Percentiles rank a stretch among this genome's conserved stretches.
Conservation (phyloP, 2,113 vertebrate genomes). For the Galemys pyrenaicus region DNA sequence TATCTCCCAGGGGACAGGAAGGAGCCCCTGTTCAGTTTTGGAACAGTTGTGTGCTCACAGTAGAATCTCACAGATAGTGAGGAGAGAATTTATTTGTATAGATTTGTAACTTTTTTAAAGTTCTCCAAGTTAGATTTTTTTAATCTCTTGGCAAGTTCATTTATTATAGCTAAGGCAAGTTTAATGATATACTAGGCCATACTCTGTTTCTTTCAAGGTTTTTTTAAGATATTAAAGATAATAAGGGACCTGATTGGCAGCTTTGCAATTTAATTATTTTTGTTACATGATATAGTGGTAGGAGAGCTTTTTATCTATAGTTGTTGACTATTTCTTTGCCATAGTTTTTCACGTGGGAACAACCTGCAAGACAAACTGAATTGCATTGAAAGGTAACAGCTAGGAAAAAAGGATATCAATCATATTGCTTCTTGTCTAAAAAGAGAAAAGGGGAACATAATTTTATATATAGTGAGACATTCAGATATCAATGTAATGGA, state of each 20-base stretch:
- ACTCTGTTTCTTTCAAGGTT: not conserved
- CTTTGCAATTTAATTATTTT: not conserved
- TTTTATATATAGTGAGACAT: conserved; percentile 2
- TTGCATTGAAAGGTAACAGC: not conserved
- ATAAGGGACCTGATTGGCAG: not conserved
- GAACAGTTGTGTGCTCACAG: not conserved
- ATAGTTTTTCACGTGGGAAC: not conserved
- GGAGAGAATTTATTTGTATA: conserved; percentile 12
- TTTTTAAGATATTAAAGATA: conserved; percentile 27
- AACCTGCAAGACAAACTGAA: not conserved
- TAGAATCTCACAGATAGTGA: not conserved
- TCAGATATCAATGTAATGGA: not conserved
- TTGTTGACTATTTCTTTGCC: not conserved
- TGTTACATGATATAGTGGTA: not conserved
- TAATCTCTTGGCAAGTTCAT: conserved; percentile 15
- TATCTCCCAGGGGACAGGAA: not conserved
- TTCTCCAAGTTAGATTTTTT: conserved; percentile 12
- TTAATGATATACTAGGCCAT: not conserved
- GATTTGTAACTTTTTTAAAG: not conserved
- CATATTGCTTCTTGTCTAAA: not conserved
- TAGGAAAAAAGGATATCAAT: not conserved
- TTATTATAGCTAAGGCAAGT: conserved; percentile 27
- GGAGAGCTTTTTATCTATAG: not conserved
- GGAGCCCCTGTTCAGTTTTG: not conserved
- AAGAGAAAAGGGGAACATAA: not conserved